Evolutionary conservation across 2,113 vertebrate genomes (phyloP).

Genomic region (Platanista minor): DNA sequence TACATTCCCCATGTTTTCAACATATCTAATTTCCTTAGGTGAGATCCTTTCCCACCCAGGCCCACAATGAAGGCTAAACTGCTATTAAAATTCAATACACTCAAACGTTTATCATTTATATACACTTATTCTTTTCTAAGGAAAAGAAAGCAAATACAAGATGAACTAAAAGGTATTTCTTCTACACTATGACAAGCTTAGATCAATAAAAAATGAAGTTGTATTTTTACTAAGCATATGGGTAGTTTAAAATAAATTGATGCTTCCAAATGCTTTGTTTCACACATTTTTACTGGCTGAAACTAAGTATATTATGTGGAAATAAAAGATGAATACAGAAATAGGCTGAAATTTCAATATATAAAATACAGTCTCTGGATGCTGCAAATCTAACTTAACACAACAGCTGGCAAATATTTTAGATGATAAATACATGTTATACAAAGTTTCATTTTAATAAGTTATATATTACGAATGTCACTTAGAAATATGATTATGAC

Average conservation of each 20-base stretch:
- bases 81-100: background rate
- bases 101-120: background rate
- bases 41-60: background rate
- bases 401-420: background rate
- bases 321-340: background rate
- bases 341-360: background rate
- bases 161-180: background rate
- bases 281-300: background rate
- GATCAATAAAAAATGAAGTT: conserved; percentile 37
- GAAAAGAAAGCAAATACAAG: background rate
- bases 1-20: conserved; percentile 12
- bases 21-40: conserved; percentile 15
- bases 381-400: background rate
- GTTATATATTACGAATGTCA: background rate
- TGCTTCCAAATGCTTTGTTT: background rate
- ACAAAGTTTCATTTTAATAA: background rate
- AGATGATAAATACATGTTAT: background rate
- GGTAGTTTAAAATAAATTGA: conserved; percentile 14
- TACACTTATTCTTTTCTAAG: background rate
- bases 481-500: background rate
- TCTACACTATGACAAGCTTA: background rate
- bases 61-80: background rate
- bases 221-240: background rate
- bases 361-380: background rate
- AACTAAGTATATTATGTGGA: background rate